A percentile compares a stretch with the other conserved stretches of the same genome.
phyloP scores from a whole-genome alignment of 2,797 vertebrate species.

The Mycteria americana region DNA sequence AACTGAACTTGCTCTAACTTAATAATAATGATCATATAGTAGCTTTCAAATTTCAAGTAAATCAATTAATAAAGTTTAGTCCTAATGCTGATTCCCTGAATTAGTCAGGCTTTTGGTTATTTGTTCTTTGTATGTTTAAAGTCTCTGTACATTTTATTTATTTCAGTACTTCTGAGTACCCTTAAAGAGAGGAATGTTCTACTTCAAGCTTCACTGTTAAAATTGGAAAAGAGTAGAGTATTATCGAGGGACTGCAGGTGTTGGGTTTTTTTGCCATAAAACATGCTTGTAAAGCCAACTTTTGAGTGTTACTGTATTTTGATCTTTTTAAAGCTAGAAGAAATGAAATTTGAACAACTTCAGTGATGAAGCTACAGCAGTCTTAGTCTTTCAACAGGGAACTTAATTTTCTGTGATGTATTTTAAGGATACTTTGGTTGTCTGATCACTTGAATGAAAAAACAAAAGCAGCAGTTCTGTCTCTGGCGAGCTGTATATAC shows the following conservation, averaged over 20 bases:
- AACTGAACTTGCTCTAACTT: neutral
- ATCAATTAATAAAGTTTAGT: neutral
- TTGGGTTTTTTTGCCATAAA: rapidly evolving
- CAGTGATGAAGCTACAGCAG: neutral
- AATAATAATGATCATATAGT: neutral
- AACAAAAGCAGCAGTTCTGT: neutral
- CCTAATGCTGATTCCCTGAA: neutral
- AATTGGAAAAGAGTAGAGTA: neutral
- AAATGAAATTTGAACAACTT: neutral
- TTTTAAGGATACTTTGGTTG: neutral
- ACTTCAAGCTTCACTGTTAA: neutral
- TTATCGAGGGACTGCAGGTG: neutral
- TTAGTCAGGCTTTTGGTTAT: neutral
- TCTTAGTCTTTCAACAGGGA: neutral
- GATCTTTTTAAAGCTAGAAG: neutral
- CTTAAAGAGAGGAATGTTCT: neutral
- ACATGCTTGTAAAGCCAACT: neutral
- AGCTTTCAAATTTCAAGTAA: neutral
- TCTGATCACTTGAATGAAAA: neutral
- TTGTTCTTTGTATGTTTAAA: neutral
- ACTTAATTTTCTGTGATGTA: neutral
- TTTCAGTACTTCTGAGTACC: neutral
- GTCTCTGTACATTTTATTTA: neutral
- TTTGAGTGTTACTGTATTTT: neutral
- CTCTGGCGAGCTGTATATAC: neutral